Percentiles rank a stretch among this genome's conserved stretches.
phyloP scores from a whole-genome alignment of 2,113 vertebrate genomes.

The Chroicocephalus ridibundus region DNA sequence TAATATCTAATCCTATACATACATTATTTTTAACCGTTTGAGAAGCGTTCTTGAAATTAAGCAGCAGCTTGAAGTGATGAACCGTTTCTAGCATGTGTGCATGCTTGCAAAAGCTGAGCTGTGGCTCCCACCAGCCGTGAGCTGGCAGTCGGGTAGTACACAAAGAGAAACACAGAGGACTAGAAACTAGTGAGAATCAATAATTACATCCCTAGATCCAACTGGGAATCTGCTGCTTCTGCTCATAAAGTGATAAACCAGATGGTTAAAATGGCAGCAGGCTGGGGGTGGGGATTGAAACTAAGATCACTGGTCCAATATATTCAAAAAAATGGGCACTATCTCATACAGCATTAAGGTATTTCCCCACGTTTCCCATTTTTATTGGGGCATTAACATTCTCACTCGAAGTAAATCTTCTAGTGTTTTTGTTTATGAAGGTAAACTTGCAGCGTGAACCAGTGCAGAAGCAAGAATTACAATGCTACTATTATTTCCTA shows the following conservation, averaged over 20 bases:
- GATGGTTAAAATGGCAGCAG: not conserved
- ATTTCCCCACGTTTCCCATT: not conserved
- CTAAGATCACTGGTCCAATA: not conserved
- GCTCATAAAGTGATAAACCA: not conserved
- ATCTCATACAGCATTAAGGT: not conserved
- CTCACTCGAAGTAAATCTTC: not conserved
- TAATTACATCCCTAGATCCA: not conserved
- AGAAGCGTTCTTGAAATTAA: not conserved
- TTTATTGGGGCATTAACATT: not conserved
- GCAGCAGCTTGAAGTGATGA: not conserved
- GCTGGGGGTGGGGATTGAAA: not conserved
- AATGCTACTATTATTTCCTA: not conserved
- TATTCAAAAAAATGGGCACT: not conserved
- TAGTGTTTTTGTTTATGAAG: not conserved
- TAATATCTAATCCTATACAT: not conserved
- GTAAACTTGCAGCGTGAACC: not conserved
- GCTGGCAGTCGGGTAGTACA: not conserved
- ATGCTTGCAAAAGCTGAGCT: not conserved
- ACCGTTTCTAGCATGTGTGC: not conserved
- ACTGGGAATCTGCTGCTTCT: not conserved
- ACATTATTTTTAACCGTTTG: not conserved
- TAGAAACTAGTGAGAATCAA: not conserved
- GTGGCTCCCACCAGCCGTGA: not conserved
- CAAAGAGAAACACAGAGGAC: not conserved
- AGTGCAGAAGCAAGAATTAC: not conserved